Evolutionary conservation across 2,113 vertebrate genomes (phyloP), one percentile per base, ranked within the genome.

Genomic region (rabbit (Oryctolagus cuniculus)): DNA sequence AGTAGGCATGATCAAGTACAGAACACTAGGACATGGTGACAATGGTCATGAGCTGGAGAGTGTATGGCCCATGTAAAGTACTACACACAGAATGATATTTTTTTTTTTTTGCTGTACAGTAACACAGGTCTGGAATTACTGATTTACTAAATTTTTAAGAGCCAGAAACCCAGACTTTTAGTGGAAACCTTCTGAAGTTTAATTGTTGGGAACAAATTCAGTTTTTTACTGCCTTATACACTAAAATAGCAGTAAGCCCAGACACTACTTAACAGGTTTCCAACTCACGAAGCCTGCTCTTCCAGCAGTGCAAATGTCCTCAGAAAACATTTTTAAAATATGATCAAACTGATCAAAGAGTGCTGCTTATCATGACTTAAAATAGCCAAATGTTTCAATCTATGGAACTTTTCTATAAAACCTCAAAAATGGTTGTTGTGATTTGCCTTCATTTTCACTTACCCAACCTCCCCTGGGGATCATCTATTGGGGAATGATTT

Each of bases 171-270:
- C 49, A 89, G 2, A 93, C 22, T 73, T 61, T 87, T 72, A 44
- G 25, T 82, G 31, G n/a, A 88, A 85, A 74, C 70, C 15, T 12
- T 49, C 19, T 92, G 70, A 78, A 85, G 83, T 83, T 74, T 74
- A 78, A 82, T n/a, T 75, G 19, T n/a, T 79, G 29, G 66, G 66
- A 92, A 89, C 15, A n/a, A 89, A 63, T 86, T 80, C 44, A 78
- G 25, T 22, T 29, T 69, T 87, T 78, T 83, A 82, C 19, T 86
- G 12, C 21, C 51, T 44, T 6, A 21, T 15, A 74, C 36, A 87
- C 12, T 19, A 63, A 67, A 2, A 22, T 61, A 53, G 69, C 70
- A 34, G 13, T 34, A 74, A 44, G 70, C 5, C 11, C 24, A 84
- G 64, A 49, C n/a, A 89, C 10, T n/a, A 31, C 22, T 72, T 89